Percentiles rank a stretch among this genome's conserved stretches.
Evolutionary conservation across 2,888 invertebrate species (phyloP).

Genomic region (Ctenicera cuprea): DNA sequence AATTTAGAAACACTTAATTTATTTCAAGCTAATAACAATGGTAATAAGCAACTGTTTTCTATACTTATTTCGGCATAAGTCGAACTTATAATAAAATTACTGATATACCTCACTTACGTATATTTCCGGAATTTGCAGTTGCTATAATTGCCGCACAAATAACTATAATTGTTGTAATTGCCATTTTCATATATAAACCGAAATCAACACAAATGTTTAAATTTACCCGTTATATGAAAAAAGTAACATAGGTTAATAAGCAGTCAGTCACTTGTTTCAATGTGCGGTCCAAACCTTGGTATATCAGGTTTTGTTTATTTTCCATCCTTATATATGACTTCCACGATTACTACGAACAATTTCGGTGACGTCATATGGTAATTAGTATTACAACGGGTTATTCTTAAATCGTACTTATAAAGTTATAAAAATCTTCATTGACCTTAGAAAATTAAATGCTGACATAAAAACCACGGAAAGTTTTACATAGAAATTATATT

Average conservation of each 20-base stretch:
- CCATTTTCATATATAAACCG: not conserved
- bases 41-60: no score
- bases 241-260: no score
- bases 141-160: conserved; percentile 5
- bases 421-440: not conserved
- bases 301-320: not conserved
- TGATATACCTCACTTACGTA: conserved; percentile 6
- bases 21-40: no score
- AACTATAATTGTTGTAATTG: not conserved
- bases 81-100: no score
- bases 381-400: conserved; percentile 4
- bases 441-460: not conserved
- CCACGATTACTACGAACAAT: conserved; percentile 12
- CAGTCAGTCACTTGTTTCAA: no score
- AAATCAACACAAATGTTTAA: not conserved
- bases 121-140: conserved; percentile 1
- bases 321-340: conserved; percentile 9
- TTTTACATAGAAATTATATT: no score
- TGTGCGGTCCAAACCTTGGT: not conserved
- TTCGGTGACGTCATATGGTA: conserved; percentile 15
- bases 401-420: not conserved
- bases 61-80: no score
- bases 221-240: no score
- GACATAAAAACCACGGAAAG: not conserved
- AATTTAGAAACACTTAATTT: no score